Conservation (phyloP, 35 echinoderm and acorn worm species). For the Acanthaster planci region DNA sequence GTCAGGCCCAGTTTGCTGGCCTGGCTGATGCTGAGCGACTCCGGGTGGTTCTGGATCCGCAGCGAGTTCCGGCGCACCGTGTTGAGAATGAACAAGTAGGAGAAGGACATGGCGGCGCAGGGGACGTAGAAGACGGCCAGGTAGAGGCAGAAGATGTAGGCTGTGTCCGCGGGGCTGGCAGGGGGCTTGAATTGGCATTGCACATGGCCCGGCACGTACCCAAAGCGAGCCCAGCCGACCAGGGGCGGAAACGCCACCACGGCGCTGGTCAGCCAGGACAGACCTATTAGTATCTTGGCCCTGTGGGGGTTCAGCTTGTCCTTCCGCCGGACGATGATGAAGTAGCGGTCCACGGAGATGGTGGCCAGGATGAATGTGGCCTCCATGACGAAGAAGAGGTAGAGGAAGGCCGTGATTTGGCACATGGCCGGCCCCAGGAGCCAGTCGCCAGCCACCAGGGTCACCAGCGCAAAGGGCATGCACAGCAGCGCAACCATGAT, state of each 20-base stretch:
- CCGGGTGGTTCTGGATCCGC: slow-evolving; percentile 89
- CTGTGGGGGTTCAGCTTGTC: slow-evolving; percentile 90
- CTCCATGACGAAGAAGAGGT: slow-evolving; percentile 77
- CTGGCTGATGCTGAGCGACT: slow-evolving; percentile 96
- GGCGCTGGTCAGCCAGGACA: slow-evolving; percentile 87
- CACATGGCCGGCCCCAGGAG: slow-evolving; percentile 66
- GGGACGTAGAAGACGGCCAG: slow-evolving; percentile 83
- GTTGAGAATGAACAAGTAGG: slow-evolving; percentile 93
- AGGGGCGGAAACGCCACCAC: slow-evolving; percentile 78
- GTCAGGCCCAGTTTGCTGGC: slow-evolving; percentile 89
- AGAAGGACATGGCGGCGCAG: slow-evolving; percentile 77
- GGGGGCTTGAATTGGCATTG: slow-evolving; percentile 70
- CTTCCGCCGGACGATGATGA: slow-evolving; percentile 93
- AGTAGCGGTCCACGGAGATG: slow-evolving; percentile 93
- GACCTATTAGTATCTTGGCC: slow-evolving; percentile 80
- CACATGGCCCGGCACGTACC: slow-evolving; percentile 47
- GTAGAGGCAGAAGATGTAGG: slow-evolving; percentile 61
- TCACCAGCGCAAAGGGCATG: slow-evolving; percentile 87
- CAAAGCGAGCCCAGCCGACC: slow-evolving; percentile 52
- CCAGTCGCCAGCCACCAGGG: slow-evolving; percentile 50
- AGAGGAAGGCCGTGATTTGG: slow-evolving; percentile 81
- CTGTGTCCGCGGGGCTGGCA: slow-evolving; percentile 11
- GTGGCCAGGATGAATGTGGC: slow-evolving; percentile 89
- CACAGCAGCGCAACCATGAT: slow-evolving; percentile 86
- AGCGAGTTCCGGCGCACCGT: slow-evolving; percentile 87